Base-by-base conservation (phyloP, 2,797 vertebrate genomes). In the Chloroceryle inda region DNA sequence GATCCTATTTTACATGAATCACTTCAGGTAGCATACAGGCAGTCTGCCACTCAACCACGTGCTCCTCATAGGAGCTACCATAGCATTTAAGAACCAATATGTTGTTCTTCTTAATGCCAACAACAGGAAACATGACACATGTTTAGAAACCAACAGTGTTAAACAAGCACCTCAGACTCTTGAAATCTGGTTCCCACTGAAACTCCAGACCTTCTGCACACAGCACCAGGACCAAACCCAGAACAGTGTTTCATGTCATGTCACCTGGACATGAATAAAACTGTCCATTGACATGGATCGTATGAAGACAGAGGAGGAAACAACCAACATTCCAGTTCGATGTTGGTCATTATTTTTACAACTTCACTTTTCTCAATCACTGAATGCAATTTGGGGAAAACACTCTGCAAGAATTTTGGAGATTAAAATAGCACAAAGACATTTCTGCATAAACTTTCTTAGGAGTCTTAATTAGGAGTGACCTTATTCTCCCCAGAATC, bases 181-280 rank as follows among this genome's bases (percentile, higher is more conserved):
- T 79, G 85, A 96, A 95, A 95, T 91, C 31, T 85, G 94, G 92
- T 82, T 88, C 82, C 74, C 58, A 79, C 79, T 96, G 76, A 75
- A 94, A 94, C 64, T 82, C 69, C 76, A 83, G 55, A 92, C 18
- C 61, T 58, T 44, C 76, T 61, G 26, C 81, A 82, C 6, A 52
- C 69, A 95, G 64, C 95, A 94, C 56, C 92, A 77, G 73, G 67
- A 80, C 83, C 85, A 94, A 96, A 87, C 56, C 73, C 52, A 92
- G 77, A 92, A 82, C 40, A 81, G 90, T 40, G 10, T 95, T 92
- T 94, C 81, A 87, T 29, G 27, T 23, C 81, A 73, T 37, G 78
- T 93, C 80, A 95, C 89, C 79, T 92, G 56, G 85, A 56, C 45
- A 74, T 6, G 18, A 95, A 86, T 61, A 81, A 73, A 91, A 92